Evolutionary conservation across 2,113 vertebrate species (phyloP).

Genomic region (Zootoca vivipara): DNA sequence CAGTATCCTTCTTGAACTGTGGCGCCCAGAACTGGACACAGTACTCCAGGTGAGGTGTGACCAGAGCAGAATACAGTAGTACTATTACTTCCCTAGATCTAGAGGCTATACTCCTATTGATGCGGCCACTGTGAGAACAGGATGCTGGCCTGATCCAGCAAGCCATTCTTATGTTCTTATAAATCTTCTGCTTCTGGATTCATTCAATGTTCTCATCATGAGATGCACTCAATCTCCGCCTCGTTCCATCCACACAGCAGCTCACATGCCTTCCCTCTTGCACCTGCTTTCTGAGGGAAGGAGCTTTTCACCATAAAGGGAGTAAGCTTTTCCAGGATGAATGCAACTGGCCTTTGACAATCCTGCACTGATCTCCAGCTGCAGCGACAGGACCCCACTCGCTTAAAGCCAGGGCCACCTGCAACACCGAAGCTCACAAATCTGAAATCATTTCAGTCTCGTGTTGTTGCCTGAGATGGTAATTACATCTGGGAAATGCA

Average conservation of each 20-base stretch:
- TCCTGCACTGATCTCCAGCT: background rate
- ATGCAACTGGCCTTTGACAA: constrained; percentile 21
- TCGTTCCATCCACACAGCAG: background rate
- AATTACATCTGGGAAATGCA: constrained; percentile 7
- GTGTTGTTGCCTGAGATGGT: background rate
- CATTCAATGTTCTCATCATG: constrained; percentile 12
- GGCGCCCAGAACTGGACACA: too few relatives aligned
- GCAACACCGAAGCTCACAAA: constrained; percentile 8
- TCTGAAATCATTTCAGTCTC: background rate
- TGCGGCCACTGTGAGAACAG: too few relatives aligned
- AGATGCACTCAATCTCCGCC: background rate
- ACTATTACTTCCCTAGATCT: too few relatives aligned
- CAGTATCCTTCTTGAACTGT: too few relatives aligned
- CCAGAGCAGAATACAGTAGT: too few relatives aligned
- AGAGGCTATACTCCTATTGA: too few relatives aligned
- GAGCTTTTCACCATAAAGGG: background rate
- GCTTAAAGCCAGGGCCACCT: background rate
- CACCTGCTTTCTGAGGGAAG: background rate
- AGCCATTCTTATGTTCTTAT: too few relatives aligned
- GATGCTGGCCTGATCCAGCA: too few relatives aligned
- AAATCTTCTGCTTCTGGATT: background rate
- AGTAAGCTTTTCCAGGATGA: background rate
- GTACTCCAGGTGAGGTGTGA: too few relatives aligned
- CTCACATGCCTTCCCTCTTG: background rate
- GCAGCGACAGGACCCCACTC: background rate